phyloP scores from a whole-genome alignment of 2,113 vertebrate species.

The Oryzias woworae region DNA sequence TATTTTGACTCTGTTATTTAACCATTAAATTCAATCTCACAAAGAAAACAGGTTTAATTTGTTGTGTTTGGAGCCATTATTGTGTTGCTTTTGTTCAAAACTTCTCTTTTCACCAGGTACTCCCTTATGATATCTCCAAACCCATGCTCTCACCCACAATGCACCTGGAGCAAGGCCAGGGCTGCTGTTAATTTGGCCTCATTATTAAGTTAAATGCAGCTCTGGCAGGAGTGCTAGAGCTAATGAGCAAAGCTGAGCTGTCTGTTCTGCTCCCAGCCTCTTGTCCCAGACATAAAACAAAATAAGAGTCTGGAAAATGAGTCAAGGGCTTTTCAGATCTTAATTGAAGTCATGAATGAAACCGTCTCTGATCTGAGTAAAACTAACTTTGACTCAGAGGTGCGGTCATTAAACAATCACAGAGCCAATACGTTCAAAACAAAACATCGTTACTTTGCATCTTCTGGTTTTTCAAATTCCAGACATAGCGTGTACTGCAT shows the following conservation, averaged over 20 bases:
- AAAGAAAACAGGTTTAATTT: conserved; percentile 24
- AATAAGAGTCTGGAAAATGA: conserved; percentile 86
- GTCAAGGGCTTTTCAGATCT: conserved; percentile 75
- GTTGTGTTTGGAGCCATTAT: conserved; percentile 51
- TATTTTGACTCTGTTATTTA: neutral
- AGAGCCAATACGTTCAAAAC: conserved; percentile 1
- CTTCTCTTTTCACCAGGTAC: conserved; percentile 55
- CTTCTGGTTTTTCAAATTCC: conserved; percentile 3
- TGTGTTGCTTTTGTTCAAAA: conserved; percentile 33
- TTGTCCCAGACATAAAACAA: conserved; percentile 80
- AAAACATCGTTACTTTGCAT: neutral
- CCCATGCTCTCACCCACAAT: conserved; percentile 63
- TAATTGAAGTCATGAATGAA: conserved; percentile 79
- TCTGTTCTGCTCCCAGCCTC: conserved; percentile 77
- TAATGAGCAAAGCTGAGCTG: conserved; percentile 83
- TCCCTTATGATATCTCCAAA: conserved; percentile 36
- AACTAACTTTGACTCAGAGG: conserved; percentile 59
- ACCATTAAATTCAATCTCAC: neutral
- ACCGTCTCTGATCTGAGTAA: conserved; percentile 75
- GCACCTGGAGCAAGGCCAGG: conserved; percentile 77
- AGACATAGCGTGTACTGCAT: conserved; percentile 1
- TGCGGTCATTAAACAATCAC: conserved; percentile 48
- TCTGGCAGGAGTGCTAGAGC: conserved; percentile 73
- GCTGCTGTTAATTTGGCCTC: conserved; percentile 79
- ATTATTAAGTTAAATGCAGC: conserved; percentile 80